Base-by-base conservation (phyloP, 2,797 vertebrate species). In the Linurgus olivaceus region DNA sequence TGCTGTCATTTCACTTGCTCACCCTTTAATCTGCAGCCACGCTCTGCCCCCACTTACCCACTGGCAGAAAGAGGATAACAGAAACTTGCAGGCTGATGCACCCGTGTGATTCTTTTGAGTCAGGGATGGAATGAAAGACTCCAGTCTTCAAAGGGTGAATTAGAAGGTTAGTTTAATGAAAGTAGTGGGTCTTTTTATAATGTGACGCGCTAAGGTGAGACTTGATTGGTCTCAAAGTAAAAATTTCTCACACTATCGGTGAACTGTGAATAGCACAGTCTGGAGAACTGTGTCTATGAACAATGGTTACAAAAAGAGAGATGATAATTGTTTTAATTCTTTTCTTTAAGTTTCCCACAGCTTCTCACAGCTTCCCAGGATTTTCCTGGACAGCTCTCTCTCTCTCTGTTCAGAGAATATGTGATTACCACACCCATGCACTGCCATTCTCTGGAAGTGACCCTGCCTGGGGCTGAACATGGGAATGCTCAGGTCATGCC, bases 361-460 rank as follows among this genome's bases (percentile, higher is more conserved):
- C 14, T 55, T 55, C n/a, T 33, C n/a, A 55, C n/a, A 33, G 21
- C n/a, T 33, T 55, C 21, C 54, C 21, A 24, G n/a, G n/a, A 55
- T 55, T 55, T 55, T 24, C n/a, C 54, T 33, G 54, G n/a, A 24
- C 54, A 55, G 21, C 54, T 33, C 9, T 55, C 9, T 33, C 9
- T 33, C 31, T 23, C n/a, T 55, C 54, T 33, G 6, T 55, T 55
- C n/a, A 55, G n/a, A 33, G 54, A 9, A 24, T 55, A 23, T 55
- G 14, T 55, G n/a, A 33, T 55, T 16, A 55, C 14, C n/a, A 24
- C 31, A 40, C 14, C 28, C 3, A 5, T 0, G 0, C 31, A 1
- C 19, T n/a, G 19, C 12, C 18, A 3, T 55, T 74, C 40, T 57
- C 42, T 55, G 15, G 10, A 31, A 55, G n/a, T 26, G 51, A 25